Evolutionary conservation across 2,888 invertebrate genomes (phyloP), one percentile per base, ranked within the genome.

Genomic region (Drosophila tripunctata): DNA sequence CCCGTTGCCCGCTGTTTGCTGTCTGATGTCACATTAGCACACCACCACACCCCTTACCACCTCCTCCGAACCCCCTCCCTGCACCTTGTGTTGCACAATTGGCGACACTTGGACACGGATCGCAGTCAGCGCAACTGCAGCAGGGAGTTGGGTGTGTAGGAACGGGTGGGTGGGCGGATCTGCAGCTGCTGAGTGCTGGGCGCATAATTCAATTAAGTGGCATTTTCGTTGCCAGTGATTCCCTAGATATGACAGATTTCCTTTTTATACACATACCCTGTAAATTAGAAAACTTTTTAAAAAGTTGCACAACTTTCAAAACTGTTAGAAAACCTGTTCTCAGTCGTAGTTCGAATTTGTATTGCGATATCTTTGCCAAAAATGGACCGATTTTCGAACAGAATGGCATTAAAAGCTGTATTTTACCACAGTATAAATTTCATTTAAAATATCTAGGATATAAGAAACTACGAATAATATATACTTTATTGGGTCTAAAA

Each of bases 201-300:
- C 57, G 33, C 80, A 76, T 88, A 89, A 88, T 89, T 89, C 78
- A 89, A 88, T 88, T 88, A 75, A 78, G 72, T 58, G 43, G 60
- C 51, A 62, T 66, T 70, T 70, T 75, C 31, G 56, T 63, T 64
- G 63, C 51, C 44, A 56, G 41, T 55, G 71, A 56, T 61, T 77
- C 67, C 69, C 75, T 66, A 75, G 58, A 65, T 52, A 47, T 57
- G 67, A 72, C 68, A 62, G 78, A 70, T 76, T 82, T 75, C 41
- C 51, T 56, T 77, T 78, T 73, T 40, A 48, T 58, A 54, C 12
- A 8, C 4, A 30, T 58, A 58, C 58, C 58, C 52, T 51, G 36
- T 43, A 43, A 14, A 10, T 35, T 21, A 0, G 17, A 3, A 8
- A 2, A 8, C 8, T 0, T 8, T 1, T 10, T 7, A 15, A 15